A percentile compares a stretch with the other conserved stretches of the same genome.
These are phyloP conservation scores for Papilio aristodemus DNA, from an alignment of 1,140 invertebrate species.

Conservation along the genomic window DNA sequence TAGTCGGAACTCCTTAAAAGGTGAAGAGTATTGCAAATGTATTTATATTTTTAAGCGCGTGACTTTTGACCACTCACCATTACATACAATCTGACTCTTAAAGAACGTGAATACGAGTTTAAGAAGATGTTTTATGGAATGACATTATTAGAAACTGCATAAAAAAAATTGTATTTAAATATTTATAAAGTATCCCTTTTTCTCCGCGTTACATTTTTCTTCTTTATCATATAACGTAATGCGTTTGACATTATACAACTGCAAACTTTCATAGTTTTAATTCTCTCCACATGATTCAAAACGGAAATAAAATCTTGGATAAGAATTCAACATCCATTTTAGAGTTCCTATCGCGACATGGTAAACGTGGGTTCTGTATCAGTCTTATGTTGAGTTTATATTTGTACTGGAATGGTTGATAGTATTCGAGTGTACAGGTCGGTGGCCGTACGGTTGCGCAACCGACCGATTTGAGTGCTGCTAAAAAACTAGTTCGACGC, in stretches of 20 bases:
- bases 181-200: too few species aligned
- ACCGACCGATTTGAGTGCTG: constrained; percentile 63
- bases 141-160: too few species aligned
- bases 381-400: background rate
- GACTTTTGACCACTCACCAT: constrained; percentile 22
- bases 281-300: too few species aligned
- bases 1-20: constrained; percentile 67
- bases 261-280: too few species aligned
- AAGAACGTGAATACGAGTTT: background rate
- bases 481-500: constrained; percentile 75
- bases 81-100: constrained; percentile 1
- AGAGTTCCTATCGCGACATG: too few species aligned
- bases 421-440: constrained; percentile 50
- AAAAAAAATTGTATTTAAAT: too few species aligned
- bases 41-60: constrained; percentile 29
- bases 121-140: too few species aligned
- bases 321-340: too few species aligned
- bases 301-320: too few species aligned
- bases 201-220: too few species aligned
- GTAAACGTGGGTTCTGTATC: background rate
- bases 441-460: constrained; percentile 71
- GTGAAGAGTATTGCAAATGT: constrained; percentile 40
- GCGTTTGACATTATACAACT: too few species aligned
- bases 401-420: background rate
- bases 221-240: too few species aligned